Percentiles rank a stretch among this genome's conserved stretches.
Evolutionary conservation across 2,888 invertebrate species (phyloP).

Genomic region (Zygaena filipendulae): DNA sequence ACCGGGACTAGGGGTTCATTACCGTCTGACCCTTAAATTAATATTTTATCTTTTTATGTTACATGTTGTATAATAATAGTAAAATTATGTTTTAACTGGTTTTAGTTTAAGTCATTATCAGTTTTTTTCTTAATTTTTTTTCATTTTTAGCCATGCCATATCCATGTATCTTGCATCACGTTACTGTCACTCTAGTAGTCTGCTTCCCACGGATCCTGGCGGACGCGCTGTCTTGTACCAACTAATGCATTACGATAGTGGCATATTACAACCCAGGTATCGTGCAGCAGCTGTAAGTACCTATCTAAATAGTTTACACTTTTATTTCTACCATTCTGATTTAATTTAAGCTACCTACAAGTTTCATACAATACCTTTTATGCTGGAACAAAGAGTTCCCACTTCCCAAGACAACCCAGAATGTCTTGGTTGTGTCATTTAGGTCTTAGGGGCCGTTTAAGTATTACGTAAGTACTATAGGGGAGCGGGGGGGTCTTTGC

Average conservation of each 20-base stretch:
- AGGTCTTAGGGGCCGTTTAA: no score
- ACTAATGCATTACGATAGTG: conserved; percentile 33
- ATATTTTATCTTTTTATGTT: no score
- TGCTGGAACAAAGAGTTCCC: no score
- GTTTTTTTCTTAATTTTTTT: conserved; percentile 1
- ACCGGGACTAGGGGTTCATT: no score
- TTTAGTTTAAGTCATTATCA: no score
- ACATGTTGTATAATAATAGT: background rate
- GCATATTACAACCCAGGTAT: conserved; percentile 35
- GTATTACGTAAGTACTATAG: no score
- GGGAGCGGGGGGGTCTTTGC: no score
- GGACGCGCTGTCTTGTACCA: conserved; percentile 35
- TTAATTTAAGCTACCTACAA: conserved; percentile 3
- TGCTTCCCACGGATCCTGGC: conserved; percentile 34
- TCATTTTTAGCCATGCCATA: conserved; percentile 35
- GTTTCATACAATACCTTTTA: no score
- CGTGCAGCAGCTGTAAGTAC: conserved; percentile 34
- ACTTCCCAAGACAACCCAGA: no score
- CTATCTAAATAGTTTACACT: background rate
- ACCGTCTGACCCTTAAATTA: no score
- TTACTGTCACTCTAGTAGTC: conserved; percentile 23
- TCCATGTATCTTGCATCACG: conserved; percentile 33
- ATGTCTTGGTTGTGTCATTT: no score
- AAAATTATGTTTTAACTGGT: background rate
- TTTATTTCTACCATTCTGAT: background rate